Conservation (phyloP, 2,113 vertebrate genomes). For the Heterocephalus glaber region DNA sequence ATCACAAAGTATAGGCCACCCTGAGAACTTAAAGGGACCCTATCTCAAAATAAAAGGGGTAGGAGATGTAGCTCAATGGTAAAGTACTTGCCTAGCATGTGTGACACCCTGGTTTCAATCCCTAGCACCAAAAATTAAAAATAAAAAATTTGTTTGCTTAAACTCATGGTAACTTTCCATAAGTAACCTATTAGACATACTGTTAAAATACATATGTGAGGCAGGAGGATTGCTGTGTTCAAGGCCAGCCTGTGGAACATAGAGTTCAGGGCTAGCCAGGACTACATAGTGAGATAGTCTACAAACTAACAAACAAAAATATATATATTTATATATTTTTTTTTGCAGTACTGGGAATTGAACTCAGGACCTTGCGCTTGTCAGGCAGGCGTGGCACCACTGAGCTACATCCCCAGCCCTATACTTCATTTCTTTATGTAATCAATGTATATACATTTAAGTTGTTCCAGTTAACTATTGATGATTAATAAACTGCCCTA, state of each 20-base stretch:
- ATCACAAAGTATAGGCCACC: background rate
- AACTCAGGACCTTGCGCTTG: too few species aligned
- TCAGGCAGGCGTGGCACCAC: too few species aligned
- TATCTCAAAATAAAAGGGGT: background rate
- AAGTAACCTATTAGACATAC: background rate
- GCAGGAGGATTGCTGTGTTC: background rate
- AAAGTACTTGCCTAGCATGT: background rate
- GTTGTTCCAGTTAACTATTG: constrained; percentile 15
- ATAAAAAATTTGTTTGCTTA: background rate
- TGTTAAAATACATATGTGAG: background rate
- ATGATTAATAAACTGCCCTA: background rate
- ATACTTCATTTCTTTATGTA: constrained; percentile 46
- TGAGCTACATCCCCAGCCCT: too few species aligned
- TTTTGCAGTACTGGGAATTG: too few species aligned
- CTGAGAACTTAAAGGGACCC: background rate
- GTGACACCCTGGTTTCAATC: background rate
- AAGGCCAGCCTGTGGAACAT: background rate
- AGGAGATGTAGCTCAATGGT: background rate
- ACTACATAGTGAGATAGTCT: background rate
- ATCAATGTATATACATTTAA: constrained; percentile 31
- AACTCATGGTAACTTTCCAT: constrained; percentile 40
- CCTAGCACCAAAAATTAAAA: background rate
- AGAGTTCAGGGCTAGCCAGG: background rate
- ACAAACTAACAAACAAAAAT: too few species aligned
- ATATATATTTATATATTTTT: too few species aligned